phyloP scores from a whole-genome alignment of 2,888 invertebrate genomes.

The Drosophila suboccidentalis region DNA sequence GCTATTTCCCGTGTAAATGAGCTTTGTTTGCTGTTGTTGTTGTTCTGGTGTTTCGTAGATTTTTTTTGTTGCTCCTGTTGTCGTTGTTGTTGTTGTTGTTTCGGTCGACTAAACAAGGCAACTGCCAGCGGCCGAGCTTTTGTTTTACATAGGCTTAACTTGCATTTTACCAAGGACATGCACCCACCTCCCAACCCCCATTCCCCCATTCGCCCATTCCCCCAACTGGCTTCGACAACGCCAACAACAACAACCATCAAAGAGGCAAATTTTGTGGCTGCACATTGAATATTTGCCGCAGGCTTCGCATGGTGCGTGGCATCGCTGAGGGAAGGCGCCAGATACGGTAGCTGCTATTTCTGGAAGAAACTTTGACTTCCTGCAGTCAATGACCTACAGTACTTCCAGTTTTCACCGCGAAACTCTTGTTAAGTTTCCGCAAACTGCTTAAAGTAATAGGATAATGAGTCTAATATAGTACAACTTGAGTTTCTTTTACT shows the following conservation, averaged over 20 bases:
- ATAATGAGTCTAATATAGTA: background rate
- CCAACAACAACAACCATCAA: constrained; percentile 8
- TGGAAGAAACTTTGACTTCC: constrained; percentile 20
- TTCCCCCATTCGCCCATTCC: no score
- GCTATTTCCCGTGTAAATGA: constrained; percentile 84
- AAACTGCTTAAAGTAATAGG: constrained; percentile 7
- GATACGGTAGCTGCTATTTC: constrained; percentile 3
- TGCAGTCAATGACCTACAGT: constrained; percentile 41
- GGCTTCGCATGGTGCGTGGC: constrained; percentile 10
- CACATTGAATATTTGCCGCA: constrained; percentile 33
- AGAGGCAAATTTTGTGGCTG: constrained; percentile 34
- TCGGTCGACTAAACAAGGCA: constrained; percentile 45
- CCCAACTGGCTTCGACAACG: background rate
- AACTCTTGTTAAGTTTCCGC: background rate
- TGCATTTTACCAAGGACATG: constrained; percentile 63
- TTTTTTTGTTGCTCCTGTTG: constrained; percentile 12
- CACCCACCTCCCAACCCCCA: background rate
- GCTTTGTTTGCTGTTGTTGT: constrained; percentile 62
- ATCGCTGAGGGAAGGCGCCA: background rate
- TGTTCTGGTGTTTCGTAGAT: constrained; percentile 20
- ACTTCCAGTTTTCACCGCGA: constrained; percentile 8
- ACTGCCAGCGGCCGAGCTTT: constrained; percentile 45
- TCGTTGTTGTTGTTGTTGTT: constrained; percentile 41
- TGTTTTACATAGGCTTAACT: constrained; percentile 58
- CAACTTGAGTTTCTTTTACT: background rate